Evolutionary conservation across 2,888 invertebrate genomes (phyloP), one percentile per base, ranked within the genome.

Genomic region (Eilema sororculum): DNA sequence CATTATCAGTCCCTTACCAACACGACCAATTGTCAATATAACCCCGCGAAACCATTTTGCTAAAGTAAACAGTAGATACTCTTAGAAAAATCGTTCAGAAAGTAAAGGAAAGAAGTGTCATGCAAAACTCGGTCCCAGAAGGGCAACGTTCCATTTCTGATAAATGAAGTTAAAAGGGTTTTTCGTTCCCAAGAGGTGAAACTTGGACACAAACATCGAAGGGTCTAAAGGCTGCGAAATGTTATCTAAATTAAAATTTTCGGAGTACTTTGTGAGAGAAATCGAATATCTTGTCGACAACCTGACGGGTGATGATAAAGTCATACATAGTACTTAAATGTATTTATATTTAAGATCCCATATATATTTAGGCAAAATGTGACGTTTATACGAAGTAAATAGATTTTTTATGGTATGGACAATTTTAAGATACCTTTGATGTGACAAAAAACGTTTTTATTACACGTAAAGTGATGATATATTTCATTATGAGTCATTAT

Each of bases 121-220:
- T 89, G 88, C 87, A 89, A 91, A 91, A 86, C 84, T 87, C 78
- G 78, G 83, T 85, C 90, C 88, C 90, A 70, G 30, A 46, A 78
- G 86, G 89, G 84, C 77, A 69, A 79, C 86, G 89, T 90, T 88
- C 90, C 89, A 89, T 91, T 92, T 90, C 90, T 88, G 89, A 90
- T 90, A 89, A 91, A 90, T 88, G 88, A 90, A 90, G 87, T 91
- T 90, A 90, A 93, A 93, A 92, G 91, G 91, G 91, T 84, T 80
- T 83, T 82, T 76, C 77, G 58, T 71, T 81, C 86, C 89, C 84
- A 79, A 56, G 71, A 86, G 78, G 72, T 72, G 61, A 71, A 80
- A 86, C 79, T 87, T 84, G 85, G 84, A 82, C 76, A 75, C 84
- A 83, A 82, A 81, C 80, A 81, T 81, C 77, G 69, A 64, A 79